These are phyloP conservation scores for Eufriesea mexicana DNA, from an alignment of 1,140 invertebrate genomes.

Conservation along the genomic window DNA sequence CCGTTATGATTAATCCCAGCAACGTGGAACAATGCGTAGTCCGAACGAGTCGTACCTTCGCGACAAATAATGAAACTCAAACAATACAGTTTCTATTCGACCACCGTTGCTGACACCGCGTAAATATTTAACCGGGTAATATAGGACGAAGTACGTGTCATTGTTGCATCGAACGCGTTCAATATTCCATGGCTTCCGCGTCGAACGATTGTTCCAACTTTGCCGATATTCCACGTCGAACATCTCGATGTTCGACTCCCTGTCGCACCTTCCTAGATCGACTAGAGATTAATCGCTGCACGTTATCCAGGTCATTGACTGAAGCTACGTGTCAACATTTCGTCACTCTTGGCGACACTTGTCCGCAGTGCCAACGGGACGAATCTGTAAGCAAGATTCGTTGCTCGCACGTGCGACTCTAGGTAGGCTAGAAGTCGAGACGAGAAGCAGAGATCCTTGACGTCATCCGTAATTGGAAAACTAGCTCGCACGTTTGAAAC, in stretches of 20 bases:
- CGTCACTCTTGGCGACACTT: too few species aligned
- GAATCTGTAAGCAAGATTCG: background rate
- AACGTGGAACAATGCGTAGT: background rate
- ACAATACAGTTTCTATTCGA: slow-evolving; percentile 1
- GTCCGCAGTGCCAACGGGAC: too few species aligned
- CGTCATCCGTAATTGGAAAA: slow-evolving; percentile 15
- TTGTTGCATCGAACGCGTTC: background rate
- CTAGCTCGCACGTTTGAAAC: background rate
- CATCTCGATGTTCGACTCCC: background rate
- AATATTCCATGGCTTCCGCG: background rate
- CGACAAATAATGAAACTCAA: slow-evolving; percentile 11
- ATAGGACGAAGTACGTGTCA: background rate
- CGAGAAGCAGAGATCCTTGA: background rate
- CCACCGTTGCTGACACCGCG: background rate
- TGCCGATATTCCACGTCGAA: background rate
- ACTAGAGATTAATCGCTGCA: background rate
- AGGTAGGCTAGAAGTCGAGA: background rate
- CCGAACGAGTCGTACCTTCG: background rate
- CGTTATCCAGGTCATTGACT: background rate
- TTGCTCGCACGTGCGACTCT: background rate
- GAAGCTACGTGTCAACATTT: background rate
- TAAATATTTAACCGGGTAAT: slow-evolving; percentile 4
- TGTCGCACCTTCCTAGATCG: background rate
- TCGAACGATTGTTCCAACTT: background rate
- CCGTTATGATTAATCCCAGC: slow-evolving; percentile 34